These are phyloP conservation scores for Ophioninae sp. DNA, from an alignment of 2,888 invertebrate genomes.

Conservation along the genomic window DNA sequence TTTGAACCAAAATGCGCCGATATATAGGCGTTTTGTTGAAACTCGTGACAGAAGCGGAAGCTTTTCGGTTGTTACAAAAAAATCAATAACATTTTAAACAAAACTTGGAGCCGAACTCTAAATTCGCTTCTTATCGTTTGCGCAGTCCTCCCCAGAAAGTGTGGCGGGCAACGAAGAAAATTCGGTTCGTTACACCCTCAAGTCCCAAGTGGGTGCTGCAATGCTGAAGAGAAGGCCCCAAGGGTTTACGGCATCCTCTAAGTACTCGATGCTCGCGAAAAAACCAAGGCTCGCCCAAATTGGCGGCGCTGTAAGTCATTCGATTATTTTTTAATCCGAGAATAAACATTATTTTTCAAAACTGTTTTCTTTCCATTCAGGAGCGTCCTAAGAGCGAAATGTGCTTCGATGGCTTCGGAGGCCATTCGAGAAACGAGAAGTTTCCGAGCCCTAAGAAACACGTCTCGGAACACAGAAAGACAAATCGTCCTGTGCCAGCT, in stretches of 20 bases:
- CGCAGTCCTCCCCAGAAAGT: neutral
- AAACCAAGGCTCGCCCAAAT: constrained; percentile 48
- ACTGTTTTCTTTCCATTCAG: neutral
- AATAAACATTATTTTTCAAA: neutral
- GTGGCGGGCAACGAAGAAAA: constrained; percentile 24
- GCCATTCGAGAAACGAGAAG: constrained; percentile 68
- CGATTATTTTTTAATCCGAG: neutral
- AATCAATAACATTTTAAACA: too few relatives aligned
- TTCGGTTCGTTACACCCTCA: constrained; percentile 56
- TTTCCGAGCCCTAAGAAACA: constrained; percentile 63
- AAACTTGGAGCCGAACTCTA: neutral
- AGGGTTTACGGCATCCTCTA: neutral
- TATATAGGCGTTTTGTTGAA: too few relatives aligned
- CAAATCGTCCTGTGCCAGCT: neutral
- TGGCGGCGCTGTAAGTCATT: constrained; percentile 32
- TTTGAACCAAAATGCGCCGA: too few relatives aligned
- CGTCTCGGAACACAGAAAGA: constrained; percentile 41
- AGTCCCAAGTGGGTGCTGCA: constrained; percentile 43
- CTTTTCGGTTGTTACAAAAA: neutral
- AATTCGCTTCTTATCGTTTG: neutral
- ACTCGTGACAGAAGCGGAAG: too few relatives aligned
- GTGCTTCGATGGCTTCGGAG: constrained; percentile 68
- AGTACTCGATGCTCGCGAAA: constrained; percentile 43
- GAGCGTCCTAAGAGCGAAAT: constrained; percentile 23
- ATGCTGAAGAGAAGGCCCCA: constrained; percentile 24